These are phyloP conservation scores for Tympanuchus pallidicinctus DNA, from an alignment of 2,113 vertebrate species.

Conservation along the genomic window DNA sequence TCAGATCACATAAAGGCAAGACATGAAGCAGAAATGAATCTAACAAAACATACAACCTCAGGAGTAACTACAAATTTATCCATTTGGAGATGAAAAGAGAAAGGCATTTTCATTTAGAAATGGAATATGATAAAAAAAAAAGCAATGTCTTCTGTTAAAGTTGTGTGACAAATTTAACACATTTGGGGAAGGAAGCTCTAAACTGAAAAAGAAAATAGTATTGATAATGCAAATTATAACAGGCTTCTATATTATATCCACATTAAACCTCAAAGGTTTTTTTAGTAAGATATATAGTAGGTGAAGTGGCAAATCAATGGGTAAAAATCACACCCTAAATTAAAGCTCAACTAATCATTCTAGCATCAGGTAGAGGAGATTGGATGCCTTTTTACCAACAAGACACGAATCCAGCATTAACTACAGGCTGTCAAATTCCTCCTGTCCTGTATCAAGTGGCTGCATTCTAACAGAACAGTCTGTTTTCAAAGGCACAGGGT, in stretches of 20 bases:
- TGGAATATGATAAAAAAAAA: background rate
- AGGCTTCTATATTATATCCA: background rate
- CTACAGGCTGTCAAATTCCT: background rate
- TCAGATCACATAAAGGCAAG: background rate
- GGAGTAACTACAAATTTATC: background rate
- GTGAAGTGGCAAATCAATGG: background rate
- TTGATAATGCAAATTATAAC: fast-evolving
- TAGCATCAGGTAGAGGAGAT: background rate
- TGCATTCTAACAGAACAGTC: background rate
- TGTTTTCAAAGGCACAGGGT: fast-evolving
- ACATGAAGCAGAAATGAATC: background rate
- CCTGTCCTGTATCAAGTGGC: background rate
- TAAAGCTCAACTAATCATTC: background rate
- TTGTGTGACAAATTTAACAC: background rate
- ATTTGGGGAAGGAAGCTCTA: background rate
- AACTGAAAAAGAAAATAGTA: background rate
- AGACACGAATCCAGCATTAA: background rate
- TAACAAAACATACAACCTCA: background rate
- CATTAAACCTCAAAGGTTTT: background rate
- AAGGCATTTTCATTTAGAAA: background rate
- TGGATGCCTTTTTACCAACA: background rate
- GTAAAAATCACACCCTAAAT: background rate
- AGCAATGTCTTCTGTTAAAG: background rate
- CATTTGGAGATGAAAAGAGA: background rate
- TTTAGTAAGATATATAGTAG: background rate